Percentiles rank a stretch among this genome's conserved stretches.
Conservation (phyloP, 2,797 vertebrate species). For the Tokudaia muenninki region DNA sequence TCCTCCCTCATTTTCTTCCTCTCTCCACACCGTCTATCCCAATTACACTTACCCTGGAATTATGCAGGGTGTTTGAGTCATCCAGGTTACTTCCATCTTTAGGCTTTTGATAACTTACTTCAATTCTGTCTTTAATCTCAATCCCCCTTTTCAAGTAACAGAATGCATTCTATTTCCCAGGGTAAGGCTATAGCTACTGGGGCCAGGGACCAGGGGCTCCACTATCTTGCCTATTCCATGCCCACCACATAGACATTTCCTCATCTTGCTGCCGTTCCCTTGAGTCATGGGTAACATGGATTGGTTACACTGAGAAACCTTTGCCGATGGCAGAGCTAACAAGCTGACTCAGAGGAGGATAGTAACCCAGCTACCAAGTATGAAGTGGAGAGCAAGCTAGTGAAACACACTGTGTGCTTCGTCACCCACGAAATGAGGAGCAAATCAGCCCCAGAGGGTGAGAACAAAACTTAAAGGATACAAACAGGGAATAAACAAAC, state of each 20-base stretch:
- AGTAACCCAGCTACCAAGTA: not conserved
- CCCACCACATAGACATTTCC: not conserved
- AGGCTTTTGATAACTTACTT: not conserved
- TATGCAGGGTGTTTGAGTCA: too few species aligned
- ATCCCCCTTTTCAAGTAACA: too few species aligned
- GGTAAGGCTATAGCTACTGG: too few species aligned
- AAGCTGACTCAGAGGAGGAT: not conserved
- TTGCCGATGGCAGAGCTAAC: not conserved
- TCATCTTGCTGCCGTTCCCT: not conserved
- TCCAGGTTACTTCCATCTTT: not conserved
- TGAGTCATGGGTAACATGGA: not conserved
- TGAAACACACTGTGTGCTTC: not conserved
- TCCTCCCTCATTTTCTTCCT: not conserved
- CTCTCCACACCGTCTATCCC: not conserved
- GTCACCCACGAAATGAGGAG: not conserved
- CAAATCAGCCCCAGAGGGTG: not conserved
- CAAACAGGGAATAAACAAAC: not conserved
- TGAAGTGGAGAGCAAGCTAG: not conserved
- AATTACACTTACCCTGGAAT: not conserved
- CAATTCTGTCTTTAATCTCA: not conserved
- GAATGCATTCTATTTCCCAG: not conserved
- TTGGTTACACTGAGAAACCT: not conserved
- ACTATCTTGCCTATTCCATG: not conserved
- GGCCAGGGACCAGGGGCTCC: too few species aligned
- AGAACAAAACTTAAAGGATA: not conserved